phyloP scores from a whole-genome alignment of 2,888 invertebrate species.

The Cryptosula pallasiana region DNA sequence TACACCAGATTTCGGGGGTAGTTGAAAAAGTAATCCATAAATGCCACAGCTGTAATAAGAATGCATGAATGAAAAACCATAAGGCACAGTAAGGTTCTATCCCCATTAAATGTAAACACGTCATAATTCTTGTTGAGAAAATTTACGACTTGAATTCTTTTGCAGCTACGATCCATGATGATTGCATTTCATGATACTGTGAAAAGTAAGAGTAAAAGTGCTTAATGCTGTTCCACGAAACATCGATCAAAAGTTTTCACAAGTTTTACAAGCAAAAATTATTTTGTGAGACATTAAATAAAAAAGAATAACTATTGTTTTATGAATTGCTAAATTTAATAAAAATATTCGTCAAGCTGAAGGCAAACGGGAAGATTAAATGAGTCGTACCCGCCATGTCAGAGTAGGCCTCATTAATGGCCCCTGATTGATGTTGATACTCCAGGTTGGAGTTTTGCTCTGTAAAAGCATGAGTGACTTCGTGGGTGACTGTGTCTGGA shows the following conservation, averaged over 20 bases:
- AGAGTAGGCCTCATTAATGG: slow-evolving; percentile 19
- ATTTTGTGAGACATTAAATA: too few species aligned
- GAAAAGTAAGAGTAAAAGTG: neutral
- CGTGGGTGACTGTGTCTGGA: slow-evolving; percentile 17
- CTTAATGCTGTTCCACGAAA: neutral
- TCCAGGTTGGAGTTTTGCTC: slow-evolving; percentile 4
- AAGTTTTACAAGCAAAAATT: neutral
- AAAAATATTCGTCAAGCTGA: neutral
- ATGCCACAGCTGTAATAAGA: neutral
- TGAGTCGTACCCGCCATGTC: slow-evolving; percentile 7
- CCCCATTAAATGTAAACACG: too few species aligned
- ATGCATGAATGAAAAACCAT: neutral
- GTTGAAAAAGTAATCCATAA: neutral
- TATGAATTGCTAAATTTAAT: too few species aligned
- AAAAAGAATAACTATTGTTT: too few species aligned
- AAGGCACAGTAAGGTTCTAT: neutral
- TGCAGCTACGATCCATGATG: too few species aligned
- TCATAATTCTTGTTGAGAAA: too few species aligned
- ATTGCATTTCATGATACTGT: too few species aligned
- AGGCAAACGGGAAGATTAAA: too few species aligned
- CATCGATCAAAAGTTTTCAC: neutral
- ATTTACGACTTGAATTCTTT: too few species aligned
- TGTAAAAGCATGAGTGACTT: slow-evolving; percentile 18
- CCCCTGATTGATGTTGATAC: neutral
- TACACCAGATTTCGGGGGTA: neutral